These are phyloP conservation scores for Dioctria linearis DNA, from an alignment of 2,888 invertebrate species.

Conservation along the genomic window DNA sequence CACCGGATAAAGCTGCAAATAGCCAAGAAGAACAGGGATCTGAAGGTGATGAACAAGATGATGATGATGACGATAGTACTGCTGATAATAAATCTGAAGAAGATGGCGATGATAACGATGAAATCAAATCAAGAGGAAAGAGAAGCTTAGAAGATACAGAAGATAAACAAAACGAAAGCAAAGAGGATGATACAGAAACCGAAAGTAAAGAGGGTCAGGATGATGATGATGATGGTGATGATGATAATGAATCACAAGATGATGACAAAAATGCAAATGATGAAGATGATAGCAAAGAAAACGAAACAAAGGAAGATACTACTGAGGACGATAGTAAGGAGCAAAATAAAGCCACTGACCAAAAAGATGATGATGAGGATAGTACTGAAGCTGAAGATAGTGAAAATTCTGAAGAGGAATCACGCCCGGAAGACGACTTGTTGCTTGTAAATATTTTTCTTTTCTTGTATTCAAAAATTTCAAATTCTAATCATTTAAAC, in stretches of 20 bases:
- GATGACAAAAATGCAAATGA: conserved; percentile 61
- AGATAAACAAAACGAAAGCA: conserved; percentile 65
- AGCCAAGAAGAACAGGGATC: conserved; percentile 51
- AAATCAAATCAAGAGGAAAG: conserved; percentile 23
- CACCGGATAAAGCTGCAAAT: conserved; percentile 59
- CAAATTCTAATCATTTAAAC: neutral
- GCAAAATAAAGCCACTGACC: conserved; percentile 55
- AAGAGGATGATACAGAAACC: conserved; percentile 60
- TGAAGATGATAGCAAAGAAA: conserved; percentile 61
- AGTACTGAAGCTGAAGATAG: conserved; percentile 60
- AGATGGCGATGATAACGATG: conserved; percentile 62
- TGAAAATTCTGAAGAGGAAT: conserved; percentile 71
- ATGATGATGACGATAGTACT: conserved; percentile 59
- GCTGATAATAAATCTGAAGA: conserved; percentile 60
- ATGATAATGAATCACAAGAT: conserved; percentile 61
- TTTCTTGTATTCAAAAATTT: conserved; percentile 18
- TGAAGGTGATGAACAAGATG: conserved; percentile 56
- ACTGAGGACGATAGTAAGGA: conserved; percentile 53
- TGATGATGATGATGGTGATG: conserved; percentile 64
- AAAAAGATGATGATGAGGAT: conserved; percentile 61
- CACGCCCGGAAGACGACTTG: conserved; percentile 77
- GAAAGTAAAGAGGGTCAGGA: conserved; percentile 56
- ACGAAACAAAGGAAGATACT: conserved; percentile 56
- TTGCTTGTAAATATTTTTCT: conserved; percentile 72
- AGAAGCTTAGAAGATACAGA: conserved; percentile 61